Evolutionary conservation across 30 jellyfish, hydroid and myxozoan species (phyloP).

Genomic region (Aurelia aurita): DNA sequence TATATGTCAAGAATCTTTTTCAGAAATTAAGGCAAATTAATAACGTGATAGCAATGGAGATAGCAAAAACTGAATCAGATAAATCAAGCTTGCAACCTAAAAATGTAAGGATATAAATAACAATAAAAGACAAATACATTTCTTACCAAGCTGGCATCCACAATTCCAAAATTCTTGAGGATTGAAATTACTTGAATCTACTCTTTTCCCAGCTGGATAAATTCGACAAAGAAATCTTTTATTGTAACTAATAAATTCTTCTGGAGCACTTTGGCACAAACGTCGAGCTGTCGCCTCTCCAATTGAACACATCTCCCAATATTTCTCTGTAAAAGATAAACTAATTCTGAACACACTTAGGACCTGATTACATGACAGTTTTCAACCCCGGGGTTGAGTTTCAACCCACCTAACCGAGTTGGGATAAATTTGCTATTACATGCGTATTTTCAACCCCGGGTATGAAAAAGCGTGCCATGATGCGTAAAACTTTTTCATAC

Average conservation of each 20-base stretch:
- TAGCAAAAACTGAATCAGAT: too few relatives aligned
- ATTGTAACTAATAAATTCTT: conserved; percentile 87
- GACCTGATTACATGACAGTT: too few relatives aligned
- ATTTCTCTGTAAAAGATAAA: conserved; percentile 69
- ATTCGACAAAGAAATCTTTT: conserved; percentile 86
- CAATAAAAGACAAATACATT: background rate
- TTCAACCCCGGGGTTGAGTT: too few relatives aligned
- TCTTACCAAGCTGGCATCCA: conserved; percentile 95
- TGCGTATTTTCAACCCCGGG: too few relatives aligned
- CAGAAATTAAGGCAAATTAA: too few relatives aligned
- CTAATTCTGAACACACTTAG: too few relatives aligned
- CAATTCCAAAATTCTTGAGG: conserved; percentile 99
- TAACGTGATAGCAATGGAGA: too few relatives aligned
- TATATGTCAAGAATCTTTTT: too few relatives aligned
- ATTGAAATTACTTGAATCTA: conserved; percentile 94
- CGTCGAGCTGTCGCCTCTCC: conserved; percentile 89
- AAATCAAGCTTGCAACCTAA: background rate
- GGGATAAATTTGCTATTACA: too few relatives aligned
- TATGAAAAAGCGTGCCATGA: too few relatives aligned
- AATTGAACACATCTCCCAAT: conserved; percentile 93
- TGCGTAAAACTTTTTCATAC: too few relatives aligned
- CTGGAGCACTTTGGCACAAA: conserved; percentile 85
- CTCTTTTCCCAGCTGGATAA: conserved; percentile 93
- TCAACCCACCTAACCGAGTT: too few relatives aligned
- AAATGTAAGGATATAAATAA: background rate